These are phyloP conservation scores for Calcarius lapponicus DNA, from an alignment of 2,797 vertebrate species.

Conservation along the genomic window DNA sequence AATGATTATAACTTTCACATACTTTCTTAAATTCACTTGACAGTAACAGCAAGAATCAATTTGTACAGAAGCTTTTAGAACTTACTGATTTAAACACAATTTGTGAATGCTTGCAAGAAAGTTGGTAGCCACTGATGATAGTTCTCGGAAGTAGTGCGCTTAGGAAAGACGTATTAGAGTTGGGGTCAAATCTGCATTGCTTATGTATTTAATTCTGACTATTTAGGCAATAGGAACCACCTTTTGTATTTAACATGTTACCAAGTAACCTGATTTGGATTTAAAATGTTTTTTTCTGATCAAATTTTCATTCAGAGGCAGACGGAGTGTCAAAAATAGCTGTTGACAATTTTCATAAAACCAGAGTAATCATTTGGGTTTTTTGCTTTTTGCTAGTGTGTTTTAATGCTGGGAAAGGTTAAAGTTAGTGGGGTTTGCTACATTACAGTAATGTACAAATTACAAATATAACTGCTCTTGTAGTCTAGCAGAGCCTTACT, in stretches of 20 bases:
- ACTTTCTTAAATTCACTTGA: background rate
- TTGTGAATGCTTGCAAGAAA: background rate
- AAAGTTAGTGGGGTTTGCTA: background rate
- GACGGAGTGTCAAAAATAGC: background rate
- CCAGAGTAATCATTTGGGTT: rapidly evolving
- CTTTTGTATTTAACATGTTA: background rate
- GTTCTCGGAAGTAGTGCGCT: background rate
- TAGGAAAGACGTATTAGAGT: background rate
- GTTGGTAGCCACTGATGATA: background rate
- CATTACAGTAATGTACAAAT: background rate
- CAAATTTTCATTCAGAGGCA: background rate
- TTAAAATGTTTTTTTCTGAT: background rate
- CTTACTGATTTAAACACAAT: background rate
- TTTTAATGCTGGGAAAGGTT: background rate
- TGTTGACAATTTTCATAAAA: background rate
- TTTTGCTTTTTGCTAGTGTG: background rate
- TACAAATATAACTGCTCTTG: background rate
- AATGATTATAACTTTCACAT: background rate
- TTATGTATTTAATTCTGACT: background rate
- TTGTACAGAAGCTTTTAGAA: background rate
- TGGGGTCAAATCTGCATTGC: background rate
- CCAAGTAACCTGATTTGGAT: background rate
- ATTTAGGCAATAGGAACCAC: background rate
- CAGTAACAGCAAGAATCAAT: background rate
- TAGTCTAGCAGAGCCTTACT: background rate